Conservation (phyloP, 2,113 vertebrate genomes). For the Brachyhypopomus gauderio region DNA sequence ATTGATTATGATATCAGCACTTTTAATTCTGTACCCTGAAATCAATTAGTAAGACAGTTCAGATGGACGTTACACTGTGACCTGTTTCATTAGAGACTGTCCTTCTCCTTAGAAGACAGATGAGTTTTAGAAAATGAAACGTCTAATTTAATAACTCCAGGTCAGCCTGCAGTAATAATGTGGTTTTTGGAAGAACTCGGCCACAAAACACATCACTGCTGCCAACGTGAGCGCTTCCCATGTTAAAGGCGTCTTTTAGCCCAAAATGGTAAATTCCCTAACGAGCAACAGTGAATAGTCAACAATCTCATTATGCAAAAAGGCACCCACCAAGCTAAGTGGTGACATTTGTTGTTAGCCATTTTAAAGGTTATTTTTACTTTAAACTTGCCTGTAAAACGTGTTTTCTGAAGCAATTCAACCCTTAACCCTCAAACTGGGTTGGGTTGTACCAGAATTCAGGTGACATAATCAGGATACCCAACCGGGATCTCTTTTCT, state of each 20-base stretch:
- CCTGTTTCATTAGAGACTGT: neutral
- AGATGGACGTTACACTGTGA: neutral
- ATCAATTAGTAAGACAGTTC: neutral
- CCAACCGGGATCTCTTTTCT: no score
- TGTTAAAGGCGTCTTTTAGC: neutral
- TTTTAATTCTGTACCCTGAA: neutral
- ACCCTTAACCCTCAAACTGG: no score
- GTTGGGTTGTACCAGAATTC: no score
- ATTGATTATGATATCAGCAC: neutral
- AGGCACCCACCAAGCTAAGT: neutral
- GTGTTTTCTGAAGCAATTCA: no score
- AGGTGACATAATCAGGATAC: no score
- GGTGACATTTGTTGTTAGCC: no score
- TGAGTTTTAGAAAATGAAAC: neutral
- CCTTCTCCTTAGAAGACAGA: neutral
- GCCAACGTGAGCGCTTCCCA: neutral
- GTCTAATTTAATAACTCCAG: slow-evolving; percentile 24
- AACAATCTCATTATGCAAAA: neutral
- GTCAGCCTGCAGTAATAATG: slow-evolving; percentile 3
- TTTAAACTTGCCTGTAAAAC: no score
- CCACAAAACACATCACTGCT: neutral
- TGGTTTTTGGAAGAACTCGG: neutral
- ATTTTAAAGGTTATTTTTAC: no score
- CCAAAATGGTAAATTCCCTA: neutral
- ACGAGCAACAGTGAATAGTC: neutral